A percentile compares a stretch with the other conserved stretches of the same genome.
phyloP scores from a whole-genome alignment of 2,797 vertebrate species.

The Philypnodon macrostomus region DNA sequence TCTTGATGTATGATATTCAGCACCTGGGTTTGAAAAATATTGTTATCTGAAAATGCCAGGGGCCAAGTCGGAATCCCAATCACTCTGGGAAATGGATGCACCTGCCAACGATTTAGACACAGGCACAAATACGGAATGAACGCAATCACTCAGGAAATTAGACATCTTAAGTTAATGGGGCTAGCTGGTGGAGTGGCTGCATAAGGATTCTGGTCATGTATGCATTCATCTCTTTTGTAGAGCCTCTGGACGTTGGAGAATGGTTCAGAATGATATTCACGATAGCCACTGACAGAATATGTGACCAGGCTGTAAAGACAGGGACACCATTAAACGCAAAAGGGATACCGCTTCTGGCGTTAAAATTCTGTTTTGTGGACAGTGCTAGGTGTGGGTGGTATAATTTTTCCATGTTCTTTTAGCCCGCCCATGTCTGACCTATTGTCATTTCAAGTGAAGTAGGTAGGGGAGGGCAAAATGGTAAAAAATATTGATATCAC shows the following conservation, averaged over 20 bases:
- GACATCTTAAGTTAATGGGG: constrained; percentile 26
- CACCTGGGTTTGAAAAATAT: constrained; percentile 30
- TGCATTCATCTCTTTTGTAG: neutral
- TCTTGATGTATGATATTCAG: constrained; percentile 35
- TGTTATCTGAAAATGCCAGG: constrained; percentile 32
- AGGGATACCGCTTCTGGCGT: no score
- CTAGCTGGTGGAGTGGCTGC: constrained; percentile 12
- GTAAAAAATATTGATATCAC: no score
- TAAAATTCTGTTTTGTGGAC: no score
- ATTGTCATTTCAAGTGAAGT: no score
- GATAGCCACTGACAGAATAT: neutral
- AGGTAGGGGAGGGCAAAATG: no score
- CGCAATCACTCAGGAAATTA: constrained; percentile 44
- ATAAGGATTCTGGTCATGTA: neutral
- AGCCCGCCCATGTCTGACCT: no score
- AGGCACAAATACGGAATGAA: constrained; percentile 20
- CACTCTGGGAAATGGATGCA: constrained; percentile 43
- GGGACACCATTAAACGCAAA: neutral
- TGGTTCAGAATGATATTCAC: neutral
- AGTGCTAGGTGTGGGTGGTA: no score
- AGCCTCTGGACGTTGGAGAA: constrained; percentile 12
- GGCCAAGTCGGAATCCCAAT: constrained; percentile 28
- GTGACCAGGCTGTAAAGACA: neutral
- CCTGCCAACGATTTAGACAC: constrained; percentile 40
- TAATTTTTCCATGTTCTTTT: no score